phyloP scores from a whole-genome alignment of 2,888 invertebrate genomes.

The Itoplectis maculator region DNA sequence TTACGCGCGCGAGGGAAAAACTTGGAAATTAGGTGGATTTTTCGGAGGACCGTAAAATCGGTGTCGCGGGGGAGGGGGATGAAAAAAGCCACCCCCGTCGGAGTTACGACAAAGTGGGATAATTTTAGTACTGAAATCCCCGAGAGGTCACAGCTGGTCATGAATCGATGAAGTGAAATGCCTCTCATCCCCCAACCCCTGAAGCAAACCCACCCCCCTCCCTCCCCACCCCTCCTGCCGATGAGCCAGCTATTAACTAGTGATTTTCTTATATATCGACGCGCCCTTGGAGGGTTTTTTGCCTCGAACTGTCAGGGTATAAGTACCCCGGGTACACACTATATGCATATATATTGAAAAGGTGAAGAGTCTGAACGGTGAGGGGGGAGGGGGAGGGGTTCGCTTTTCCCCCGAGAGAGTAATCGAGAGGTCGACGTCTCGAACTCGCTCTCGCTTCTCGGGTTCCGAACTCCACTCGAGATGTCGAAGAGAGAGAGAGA shows the following conservation, averaged over 20 bases:
- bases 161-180: slow-evolving; percentile 1
- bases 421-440: slow-evolving; percentile 48
- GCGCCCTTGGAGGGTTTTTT: not conserved
- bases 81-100: no score
- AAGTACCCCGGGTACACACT: not conserved
- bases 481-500: slow-evolving; percentile 20
- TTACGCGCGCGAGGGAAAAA: no score
- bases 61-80: no score
- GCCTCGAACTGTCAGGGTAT: not conserved
- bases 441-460: slow-evolving; percentile 31
- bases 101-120: not conserved
- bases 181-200: not conserved
- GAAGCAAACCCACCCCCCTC: no score
- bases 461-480: slow-evolving; percentile 29
- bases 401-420: slow-evolving; percentile 22
- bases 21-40: not conserved
- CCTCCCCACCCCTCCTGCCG: no score
- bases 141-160: not conserved
- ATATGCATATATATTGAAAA: not conserved
- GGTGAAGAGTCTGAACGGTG: slow-evolving; percentile 9
- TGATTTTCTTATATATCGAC: slow-evolving; percentile 9
- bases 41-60: not conserved
- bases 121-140: not conserved
- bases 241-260: not conserved
- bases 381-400: not conserved